phyloP scores from a whole-genome alignment of 2,113 vertebrate genomes.

The Scatophagus argus region DNA sequence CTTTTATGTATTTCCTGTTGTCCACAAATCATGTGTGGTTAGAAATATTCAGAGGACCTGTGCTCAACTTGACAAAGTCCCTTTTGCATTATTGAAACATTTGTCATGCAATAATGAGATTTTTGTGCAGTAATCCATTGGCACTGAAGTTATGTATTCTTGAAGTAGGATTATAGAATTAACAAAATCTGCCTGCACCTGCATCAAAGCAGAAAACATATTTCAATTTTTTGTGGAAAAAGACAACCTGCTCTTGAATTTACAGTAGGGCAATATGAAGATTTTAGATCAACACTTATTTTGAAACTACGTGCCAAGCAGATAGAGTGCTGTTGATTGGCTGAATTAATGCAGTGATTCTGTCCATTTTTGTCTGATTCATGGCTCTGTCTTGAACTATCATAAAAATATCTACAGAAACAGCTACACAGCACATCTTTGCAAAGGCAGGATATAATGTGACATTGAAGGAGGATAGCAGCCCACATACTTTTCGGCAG shows the following conservation, averaged over 20 bases:
- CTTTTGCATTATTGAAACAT: not conserved
- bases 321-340: too few species aligned
- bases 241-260: too few species aligned
- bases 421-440: not conserved
- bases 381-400: not conserved
- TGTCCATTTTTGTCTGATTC: not conserved
- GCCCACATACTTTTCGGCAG: slow-evolving; percentile 3
- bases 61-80: not conserved
- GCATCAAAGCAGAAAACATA: not conserved
- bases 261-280: too few species aligned
- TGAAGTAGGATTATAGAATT: slow-evolving; percentile 21
- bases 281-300: too few species aligned
- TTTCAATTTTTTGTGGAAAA: too few species aligned
- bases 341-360: too few species aligned
- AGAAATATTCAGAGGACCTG: not conserved
- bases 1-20: not conserved
- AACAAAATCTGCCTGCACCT: not conserved
- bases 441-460: not conserved
- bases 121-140: not conserved
- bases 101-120: not conserved
- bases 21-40: not conserved
- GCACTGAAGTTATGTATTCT: not conserved
- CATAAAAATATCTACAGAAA: not conserved
- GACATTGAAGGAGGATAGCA: not conserved
- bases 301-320: too few species aligned